Percentiles rank a stretch among this genome's conserved stretches.
These are phyloP conservation scores for Neogobius melanostomus DNA, from an alignment of 2,113 vertebrate species.

Conservation along the genomic window DNA sequence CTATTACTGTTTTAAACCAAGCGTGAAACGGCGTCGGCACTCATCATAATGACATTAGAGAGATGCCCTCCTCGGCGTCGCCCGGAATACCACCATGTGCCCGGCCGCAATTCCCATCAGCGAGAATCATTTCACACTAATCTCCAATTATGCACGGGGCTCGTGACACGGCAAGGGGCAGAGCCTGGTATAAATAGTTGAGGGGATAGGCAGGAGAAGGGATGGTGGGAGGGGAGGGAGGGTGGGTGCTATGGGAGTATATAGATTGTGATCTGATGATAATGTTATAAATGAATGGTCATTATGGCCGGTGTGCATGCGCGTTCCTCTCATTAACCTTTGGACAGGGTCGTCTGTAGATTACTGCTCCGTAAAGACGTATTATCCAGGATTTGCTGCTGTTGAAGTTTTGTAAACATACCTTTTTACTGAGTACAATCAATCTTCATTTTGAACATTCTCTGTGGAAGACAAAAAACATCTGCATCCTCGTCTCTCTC, in stretches of 20 bases:
- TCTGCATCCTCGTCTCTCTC: no score
- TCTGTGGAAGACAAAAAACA: no score
- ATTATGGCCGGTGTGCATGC: not conserved
- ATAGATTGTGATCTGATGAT: not conserved
- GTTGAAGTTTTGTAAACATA: not conserved
- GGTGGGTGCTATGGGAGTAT: not conserved
- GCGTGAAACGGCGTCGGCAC: constrained; percentile 58
- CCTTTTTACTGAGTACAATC: not conserved
- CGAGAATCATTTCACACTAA: constrained; percentile 60
- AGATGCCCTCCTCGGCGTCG: constrained; percentile 49
- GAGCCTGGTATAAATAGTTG: constrained; percentile 16
- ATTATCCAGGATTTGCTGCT: not conserved
- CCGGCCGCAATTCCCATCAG: constrained; percentile 46
- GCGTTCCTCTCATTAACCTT: constrained; percentile 1
- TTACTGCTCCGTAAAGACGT: not conserved
- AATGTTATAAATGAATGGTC: constrained; percentile 1
- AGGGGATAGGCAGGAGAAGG: constrained; percentile 4
- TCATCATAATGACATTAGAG: constrained; percentile 62
- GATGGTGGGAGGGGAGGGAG: not conserved
- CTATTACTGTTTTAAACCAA: constrained; percentile 56
- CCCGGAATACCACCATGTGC: constrained; percentile 41
- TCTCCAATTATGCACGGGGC: constrained; percentile 47
- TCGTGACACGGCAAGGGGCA: constrained; percentile 31
- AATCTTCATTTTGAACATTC: not conserved
- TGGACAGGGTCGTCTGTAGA: not conserved